These are phyloP conservation scores for Sorex araneus DNA, from an alignment of 2,113 vertebrate species.

Conservation along the genomic window DNA sequence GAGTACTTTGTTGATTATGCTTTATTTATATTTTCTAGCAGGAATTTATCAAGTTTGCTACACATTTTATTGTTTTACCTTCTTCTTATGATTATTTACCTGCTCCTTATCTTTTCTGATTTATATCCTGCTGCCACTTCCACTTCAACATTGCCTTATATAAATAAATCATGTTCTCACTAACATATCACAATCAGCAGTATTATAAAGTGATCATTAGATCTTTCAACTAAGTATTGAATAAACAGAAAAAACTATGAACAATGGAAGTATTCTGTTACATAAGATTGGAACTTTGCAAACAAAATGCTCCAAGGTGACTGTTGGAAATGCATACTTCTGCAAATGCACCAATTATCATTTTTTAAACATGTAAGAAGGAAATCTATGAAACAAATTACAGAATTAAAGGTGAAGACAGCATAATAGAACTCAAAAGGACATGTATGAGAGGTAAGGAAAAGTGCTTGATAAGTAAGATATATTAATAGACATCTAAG, in stretches of 20 bases:
- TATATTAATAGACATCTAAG: not conserved
- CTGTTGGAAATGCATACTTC: not conserved
- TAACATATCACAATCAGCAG: not conserved
- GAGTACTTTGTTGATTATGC: not conserved
- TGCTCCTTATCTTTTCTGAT: not conserved
- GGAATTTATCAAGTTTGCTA: not conserved
- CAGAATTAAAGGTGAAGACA: not conserved
- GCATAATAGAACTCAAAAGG: not conserved
- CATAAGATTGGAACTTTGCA: not conserved
- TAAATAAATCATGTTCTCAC: not conserved
- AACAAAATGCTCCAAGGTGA: not conserved
- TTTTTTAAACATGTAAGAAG: not conserved
- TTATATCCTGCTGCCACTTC: not conserved
- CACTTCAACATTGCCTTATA: not conserved
- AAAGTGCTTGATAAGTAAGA: not conserved
- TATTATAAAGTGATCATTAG: not conserved
- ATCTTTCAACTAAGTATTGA: not conserved
- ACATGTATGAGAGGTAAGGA: not conserved
- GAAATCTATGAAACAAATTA: not conserved
- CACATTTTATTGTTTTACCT: not conserved
- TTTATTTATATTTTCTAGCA: slow-evolving; percentile 41
- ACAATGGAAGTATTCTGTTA: not conserved
- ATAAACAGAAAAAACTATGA: not conserved
- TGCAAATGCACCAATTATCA: not conserved
- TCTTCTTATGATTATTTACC: not conserved